Conservation (phyloP, 2,113 vertebrate genomes). For the Oncorhynchus masou region DNA sequence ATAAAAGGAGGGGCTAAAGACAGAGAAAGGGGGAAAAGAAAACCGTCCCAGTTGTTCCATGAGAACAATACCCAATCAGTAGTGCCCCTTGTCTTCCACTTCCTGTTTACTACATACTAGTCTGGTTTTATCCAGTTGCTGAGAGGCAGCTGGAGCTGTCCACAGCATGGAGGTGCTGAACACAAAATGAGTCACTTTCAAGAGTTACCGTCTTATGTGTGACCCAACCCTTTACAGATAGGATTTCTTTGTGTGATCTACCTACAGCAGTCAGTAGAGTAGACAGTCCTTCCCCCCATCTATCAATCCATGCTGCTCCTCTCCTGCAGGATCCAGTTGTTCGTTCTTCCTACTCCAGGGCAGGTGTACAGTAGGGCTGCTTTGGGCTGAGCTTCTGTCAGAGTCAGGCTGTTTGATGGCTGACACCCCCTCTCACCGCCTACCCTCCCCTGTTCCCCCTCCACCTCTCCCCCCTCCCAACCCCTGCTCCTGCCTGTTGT, state of each 20-base stretch:
- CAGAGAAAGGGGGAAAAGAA: background rate
- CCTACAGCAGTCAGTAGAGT: too few relatives aligned
- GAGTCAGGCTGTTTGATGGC: constrained; percentile 7
- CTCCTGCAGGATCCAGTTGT: too few relatives aligned
- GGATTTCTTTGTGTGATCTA: background rate
- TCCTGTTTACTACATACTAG: background rate
- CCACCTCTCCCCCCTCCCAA: constrained; percentile 26
- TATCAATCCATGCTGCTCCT: too few relatives aligned
- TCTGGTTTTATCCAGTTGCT: background rate
- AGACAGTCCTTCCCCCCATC: too few relatives aligned
- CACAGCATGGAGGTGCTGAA: constrained; percentile 63
- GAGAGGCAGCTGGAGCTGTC: constrained; percentile 52
- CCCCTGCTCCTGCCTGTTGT: constrained; percentile 56
- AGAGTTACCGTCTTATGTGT: background rate
- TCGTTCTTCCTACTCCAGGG: too few relatives aligned
- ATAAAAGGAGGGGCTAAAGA: background rate
- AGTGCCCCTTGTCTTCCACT: constrained; percentile 21
- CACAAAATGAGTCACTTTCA: background rate
- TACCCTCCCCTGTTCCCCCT: background rate
- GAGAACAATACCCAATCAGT: background rate
- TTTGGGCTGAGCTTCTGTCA: constrained; percentile 2
- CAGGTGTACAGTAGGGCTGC: too few relatives aligned
- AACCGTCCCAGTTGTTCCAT: background rate
- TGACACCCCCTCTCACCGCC: constrained; percentile 4
- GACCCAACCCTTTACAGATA: background rate